Conservation (phyloP, 2,113 vertebrate genomes). For the Heterotis niloticus region DNA sequence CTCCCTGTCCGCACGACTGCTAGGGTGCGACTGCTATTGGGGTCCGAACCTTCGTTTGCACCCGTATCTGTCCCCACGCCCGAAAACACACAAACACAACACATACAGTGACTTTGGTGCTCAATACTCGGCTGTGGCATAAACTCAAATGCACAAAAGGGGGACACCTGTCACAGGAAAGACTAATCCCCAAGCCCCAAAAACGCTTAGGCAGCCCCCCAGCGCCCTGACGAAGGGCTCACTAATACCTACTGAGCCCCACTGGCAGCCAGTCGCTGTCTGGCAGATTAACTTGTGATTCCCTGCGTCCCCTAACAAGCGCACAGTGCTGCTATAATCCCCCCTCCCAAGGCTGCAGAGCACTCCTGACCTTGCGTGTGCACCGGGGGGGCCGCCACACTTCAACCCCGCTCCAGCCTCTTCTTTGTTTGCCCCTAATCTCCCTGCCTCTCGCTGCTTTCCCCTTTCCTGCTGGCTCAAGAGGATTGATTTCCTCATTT, state of each 20-base stretch:
- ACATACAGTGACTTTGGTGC: conserved; percentile 12
- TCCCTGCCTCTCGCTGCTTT: conserved; percentile 21
- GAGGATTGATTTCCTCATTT: conserved; percentile 31
- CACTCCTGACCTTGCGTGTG: conserved; percentile 45
- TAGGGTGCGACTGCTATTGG: neutral
- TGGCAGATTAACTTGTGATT: conserved; percentile 46
- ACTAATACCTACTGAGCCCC: conserved; percentile 11
- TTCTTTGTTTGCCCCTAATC: conserved; percentile 34
- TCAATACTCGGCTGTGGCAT: conserved; percentile 16
- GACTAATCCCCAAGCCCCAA: conserved; percentile 19
- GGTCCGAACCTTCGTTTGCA: neutral
- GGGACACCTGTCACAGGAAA: conserved; percentile 67
- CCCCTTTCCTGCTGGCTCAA: conserved; percentile 9
- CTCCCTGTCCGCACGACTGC: neutral
- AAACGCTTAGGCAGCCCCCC: neutral
- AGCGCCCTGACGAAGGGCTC: neutral
- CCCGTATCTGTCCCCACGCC: no score
- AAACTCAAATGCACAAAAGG: conserved; percentile 47
- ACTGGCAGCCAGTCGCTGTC: conserved; percentile 10
- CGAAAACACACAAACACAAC: neutral
- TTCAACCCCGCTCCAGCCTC: conserved; percentile 19
- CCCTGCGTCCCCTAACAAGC: conserved; percentile 30
- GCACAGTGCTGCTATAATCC: conserved; percentile 50
- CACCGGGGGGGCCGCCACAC: conserved; percentile 21
- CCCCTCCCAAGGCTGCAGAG: conserved; percentile 46